Evolutionary conservation across 2,797 vertebrate genomes (phyloP).

Genomic region (Anomalospiza imberbis): DNA sequence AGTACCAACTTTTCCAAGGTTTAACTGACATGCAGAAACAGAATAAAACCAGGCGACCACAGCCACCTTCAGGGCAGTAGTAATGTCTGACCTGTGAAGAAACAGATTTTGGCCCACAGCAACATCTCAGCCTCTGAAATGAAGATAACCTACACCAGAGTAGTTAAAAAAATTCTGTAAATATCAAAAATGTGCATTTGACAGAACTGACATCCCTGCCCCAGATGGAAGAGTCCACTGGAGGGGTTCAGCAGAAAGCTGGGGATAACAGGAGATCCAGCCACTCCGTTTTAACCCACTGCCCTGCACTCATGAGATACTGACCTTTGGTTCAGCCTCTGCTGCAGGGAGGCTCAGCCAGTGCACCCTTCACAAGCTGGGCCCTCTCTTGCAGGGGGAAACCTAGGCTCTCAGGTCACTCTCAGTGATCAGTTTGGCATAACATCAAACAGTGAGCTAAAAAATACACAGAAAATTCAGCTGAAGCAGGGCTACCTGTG

Average conservation of each 20-base stretch:
- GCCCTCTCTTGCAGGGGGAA: neutral
- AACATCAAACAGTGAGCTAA: neutral
- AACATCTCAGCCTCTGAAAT: neutral
- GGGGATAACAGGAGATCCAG: neutral
- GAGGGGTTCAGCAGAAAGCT: neutral
- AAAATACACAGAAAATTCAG: neutral
- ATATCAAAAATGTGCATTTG: neutral
- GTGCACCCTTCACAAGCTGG: neutral
- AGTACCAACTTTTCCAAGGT: neutral
- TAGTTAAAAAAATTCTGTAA: neutral
- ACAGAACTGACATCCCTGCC: neutral
- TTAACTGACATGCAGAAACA: neutral
- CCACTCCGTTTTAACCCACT: neutral
- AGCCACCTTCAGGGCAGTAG: neutral
- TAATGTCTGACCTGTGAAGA: neutral
- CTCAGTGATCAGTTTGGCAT: neutral
- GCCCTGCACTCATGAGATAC: neutral
- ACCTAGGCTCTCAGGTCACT: accelerated
- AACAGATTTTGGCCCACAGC: neutral
- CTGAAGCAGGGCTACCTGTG: neutral
- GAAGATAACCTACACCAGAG: neutral
- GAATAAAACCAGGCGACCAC: neutral
- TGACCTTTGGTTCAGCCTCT: neutral
- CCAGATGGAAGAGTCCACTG: neutral
- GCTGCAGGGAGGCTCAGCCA: neutral